Base-by-base conservation (phyloP, 2,797 vertebrate species). In the Echiichthys vipera region DNA sequence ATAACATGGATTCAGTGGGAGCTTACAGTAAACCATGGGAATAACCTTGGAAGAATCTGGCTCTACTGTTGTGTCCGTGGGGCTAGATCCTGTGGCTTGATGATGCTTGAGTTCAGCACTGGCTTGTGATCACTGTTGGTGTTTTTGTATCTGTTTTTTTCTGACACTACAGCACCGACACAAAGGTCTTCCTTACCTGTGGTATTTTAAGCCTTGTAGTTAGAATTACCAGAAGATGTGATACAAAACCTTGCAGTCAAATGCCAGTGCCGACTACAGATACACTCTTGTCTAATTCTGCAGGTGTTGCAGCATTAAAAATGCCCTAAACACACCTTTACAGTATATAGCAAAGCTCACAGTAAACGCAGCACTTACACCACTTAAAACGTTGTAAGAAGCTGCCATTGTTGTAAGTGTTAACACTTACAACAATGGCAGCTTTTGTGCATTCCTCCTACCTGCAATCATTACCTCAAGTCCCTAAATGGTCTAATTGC, bases 351-450 rank as follows among this genome's bases (percentile, higher is more conserved):
- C 56, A 82, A 42, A 42, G 18, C 17, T 42, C 17, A 65, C 55
- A 1, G 53, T 88, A 81, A 91, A 84, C 82, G 75, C 77, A 82
- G 77, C 90, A 90, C 85, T 93, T 90, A 88, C 18, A 65, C 54
- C 78, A 87, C 88, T 92, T 86, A 89, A 63, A 40, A 47, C 45
- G 63, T 53, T n/a, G n/a, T n/a, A n/a, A n/a, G n/a, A 80, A 57
- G 22, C 65, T 40, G 63, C 77, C 75, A 84, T 86, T 87, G 84
- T 85, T 77, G 64, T 0, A 39, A 20, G 0, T 68, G 63, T 71
- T 74, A 74, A 71, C 63, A 68, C 0, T 20, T 39, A 0, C 64
- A 77, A 85, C 84, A 87, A 86, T 84, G 75, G 77, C 63, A 40
- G 65, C 22, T 57, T 80, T 73, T 71, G 65, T 77, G 42, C 74